Base-by-base conservation (phyloP, 2,113 vertebrate species). In the Lasiurus cinereus region DNA sequence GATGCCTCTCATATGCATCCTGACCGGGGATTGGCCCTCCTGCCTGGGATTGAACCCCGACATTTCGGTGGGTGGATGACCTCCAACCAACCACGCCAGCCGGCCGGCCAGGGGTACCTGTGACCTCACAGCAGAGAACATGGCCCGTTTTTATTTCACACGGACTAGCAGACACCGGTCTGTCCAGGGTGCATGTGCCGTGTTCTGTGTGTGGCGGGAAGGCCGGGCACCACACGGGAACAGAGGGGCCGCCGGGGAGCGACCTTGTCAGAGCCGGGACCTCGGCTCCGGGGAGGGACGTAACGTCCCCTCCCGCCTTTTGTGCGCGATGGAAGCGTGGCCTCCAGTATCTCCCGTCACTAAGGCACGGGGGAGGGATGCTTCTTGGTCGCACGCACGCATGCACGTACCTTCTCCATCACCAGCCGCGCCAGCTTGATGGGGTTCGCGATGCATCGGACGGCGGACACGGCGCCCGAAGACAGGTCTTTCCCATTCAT, bases 401-500 rank as follows among this genome's bases (percentile, higher is more conserved):
- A 39, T 5, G 39, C 39, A 19, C 0, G 0, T 96, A 99, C 98
- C 98, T 99, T 98, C 52, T 99, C 99, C 99, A 99, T 99, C 24
- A 99, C 98, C 43, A 99, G 98, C 31, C 98, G 97, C 0, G 99
- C 98, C 2, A 99, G 98, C 91, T 98, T 98, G 19, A 98, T 66
- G 27, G 99, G 99, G 82, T 99, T 99, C 13, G 98, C 98, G n/a
- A 99, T 97, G 85, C 98, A 98, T 66, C 97, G 97, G 27, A 99
- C 98, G 0, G 98, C 98, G 8, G 98, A 98, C 22, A 99, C 99
- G 0, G 99, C 98, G 59, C 99, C 99, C 1, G 97, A 96, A 16
- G 88, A 97, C 83, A 99, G 97, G 11, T 97, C 97, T 78, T 95
- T 97, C 8, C 99, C 99, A 3, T 98, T 98, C 99, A 99, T 99